Base-by-base conservation (phyloP, 2,888 invertebrate genomes). In the Eilema depressum region DNA sequence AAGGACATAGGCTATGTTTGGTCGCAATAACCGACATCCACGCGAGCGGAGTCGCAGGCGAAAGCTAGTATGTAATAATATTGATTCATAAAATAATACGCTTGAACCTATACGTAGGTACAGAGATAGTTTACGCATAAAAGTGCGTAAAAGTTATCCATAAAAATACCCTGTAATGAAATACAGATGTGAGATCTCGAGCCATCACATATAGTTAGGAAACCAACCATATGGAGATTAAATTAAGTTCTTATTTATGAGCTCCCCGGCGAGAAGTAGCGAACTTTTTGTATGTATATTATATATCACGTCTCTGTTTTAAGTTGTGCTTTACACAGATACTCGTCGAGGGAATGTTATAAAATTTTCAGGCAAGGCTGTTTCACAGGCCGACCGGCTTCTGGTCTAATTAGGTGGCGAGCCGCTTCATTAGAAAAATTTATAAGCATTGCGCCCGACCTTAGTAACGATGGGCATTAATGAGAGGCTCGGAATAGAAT, bases 351-450 rank as follows among this genome's bases (percentile, higher is more conserved):
- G 91, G 90, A 90, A 76, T 86, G 82, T 86, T 93, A 80, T 80
- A 88, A 93, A 94, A 89, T 93, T 93, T 89, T 85, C 83, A 83
- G 79, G 77, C 79, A 85, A 89, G 84, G 83, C 47, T 84, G 86
- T 88, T 89, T 87, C 81, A 85, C 83, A 80, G 83, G 83, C 81
- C 77, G 76, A 76, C 76, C 77, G 82, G 84, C 84, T 68, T 57
- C 53, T n/a, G n/a, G 8, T n/a, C 53, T 91, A 91, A 91, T 90
- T 90, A 91, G 81, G 73, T 83, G 77, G 81, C 82, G 78, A 80
- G 83, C 83, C 84, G 78, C 86, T 89, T 88, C 86, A 88, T 90
- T 89, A 90, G 81, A 90, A 91, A 89, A 91, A 91, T 86, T 89
- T 88, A 92, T 90, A 90, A 92, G 86, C 86, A 85, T 83, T 77